phyloP scores from a whole-genome alignment of 2,888 invertebrate species.

The Choreutis nemorana region DNA sequence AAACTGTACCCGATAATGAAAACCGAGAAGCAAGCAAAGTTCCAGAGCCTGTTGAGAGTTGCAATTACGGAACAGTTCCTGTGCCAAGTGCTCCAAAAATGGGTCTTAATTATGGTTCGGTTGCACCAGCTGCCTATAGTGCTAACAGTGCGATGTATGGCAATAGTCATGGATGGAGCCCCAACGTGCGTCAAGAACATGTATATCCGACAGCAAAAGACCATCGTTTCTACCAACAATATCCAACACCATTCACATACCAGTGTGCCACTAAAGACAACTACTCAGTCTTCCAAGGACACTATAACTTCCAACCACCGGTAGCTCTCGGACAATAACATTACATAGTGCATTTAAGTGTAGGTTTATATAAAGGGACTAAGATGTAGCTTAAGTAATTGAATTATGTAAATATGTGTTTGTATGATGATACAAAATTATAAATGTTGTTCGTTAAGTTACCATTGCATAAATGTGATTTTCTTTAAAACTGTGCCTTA shows the following conservation, averaged over 20 bases:
- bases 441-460: too few relatives aligned
- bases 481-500: too few relatives aligned
- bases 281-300: constrained; percentile 57
- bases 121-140: constrained; percentile 25
- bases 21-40: constrained; percentile 14
- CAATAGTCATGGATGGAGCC: constrained; percentile 35
- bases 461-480: too few relatives aligned
- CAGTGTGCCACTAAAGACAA: constrained; percentile 58
- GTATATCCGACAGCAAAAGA: constrained; percentile 37
- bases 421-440: too few relatives aligned
- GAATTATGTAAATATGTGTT: too few relatives aligned
- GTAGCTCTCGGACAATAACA: constrained; percentile 51
- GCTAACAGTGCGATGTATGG: constrained; percentile 33
- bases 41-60: constrained; percentile 26
- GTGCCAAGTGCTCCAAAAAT: constrained; percentile 25
- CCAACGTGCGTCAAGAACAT: constrained; percentile 41
- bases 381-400: too few relatives aligned
- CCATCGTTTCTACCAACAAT: constrained; percentile 48
- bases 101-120: constrained; percentile 36
- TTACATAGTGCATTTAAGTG: too few relatives aligned
- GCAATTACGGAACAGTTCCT: constrained; percentile 40
- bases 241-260: constrained; percentile 39
- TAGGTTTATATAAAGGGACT: too few relatives aligned
- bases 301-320: constrained; percentile 53
- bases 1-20: constrained; percentile 20